phyloP scores from a whole-genome alignment of 2,888 invertebrate species.

The Epiblema foenella region DNA sequence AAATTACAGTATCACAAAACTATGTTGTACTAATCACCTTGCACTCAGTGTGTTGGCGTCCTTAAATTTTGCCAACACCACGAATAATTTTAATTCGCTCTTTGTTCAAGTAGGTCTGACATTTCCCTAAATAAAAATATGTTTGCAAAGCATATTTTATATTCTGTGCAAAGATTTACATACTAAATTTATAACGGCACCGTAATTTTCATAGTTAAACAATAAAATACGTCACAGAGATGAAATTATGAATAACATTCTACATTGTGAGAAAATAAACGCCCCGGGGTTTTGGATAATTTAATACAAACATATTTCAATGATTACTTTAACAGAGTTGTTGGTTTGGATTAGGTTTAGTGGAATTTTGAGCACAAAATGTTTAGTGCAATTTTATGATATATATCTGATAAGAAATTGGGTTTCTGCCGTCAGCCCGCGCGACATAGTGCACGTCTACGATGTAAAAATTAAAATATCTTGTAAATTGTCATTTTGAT shows the following conservation, averaged over 20 bases:
- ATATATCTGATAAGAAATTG: no score
- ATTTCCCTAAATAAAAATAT: conserved; percentile 13
- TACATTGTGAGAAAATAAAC: not conserved
- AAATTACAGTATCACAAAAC: no score
- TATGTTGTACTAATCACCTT: no score
- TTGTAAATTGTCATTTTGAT: no score
- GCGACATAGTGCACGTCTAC: no score
- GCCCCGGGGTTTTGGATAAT: not conserved
- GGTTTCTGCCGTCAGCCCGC: no score
- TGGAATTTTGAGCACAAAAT: not conserved
- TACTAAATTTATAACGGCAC: not conserved
- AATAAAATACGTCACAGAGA: not conserved
- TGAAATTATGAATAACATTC: not conserved
- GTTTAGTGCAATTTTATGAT: no score
- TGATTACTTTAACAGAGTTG: not conserved
- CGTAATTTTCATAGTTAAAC: no score
- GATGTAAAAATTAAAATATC: no score
- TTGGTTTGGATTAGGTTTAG: not conserved
- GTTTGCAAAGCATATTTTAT: conserved; percentile 1
- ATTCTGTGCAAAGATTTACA: conserved; percentile 11
- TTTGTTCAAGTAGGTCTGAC: conserved; percentile 8
- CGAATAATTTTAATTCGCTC: conserved; percentile 34
- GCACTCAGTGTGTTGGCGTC: not conserved
- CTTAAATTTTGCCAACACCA: conserved; percentile 8
- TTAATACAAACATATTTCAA: not conserved